A percentile compares a stretch with the other conserved stretches of the same genome.
Evolutionary conservation across 2,797 vertebrate species (phyloP).

Genomic region (Malacoctenus gilli): DNA sequence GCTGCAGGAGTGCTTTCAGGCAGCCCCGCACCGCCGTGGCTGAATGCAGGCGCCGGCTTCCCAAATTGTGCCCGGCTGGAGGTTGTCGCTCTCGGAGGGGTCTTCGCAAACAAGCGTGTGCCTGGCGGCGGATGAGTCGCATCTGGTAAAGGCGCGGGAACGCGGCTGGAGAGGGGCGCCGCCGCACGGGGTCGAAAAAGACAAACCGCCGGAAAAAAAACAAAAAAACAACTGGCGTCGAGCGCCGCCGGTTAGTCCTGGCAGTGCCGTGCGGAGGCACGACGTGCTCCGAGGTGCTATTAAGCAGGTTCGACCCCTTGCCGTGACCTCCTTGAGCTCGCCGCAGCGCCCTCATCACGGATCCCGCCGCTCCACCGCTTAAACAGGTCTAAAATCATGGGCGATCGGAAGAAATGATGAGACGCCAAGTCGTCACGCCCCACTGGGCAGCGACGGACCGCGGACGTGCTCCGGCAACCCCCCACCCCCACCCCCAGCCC

Average conservation of each 20-base stretch:
- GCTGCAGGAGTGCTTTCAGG: conserved; percentile 19
- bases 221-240: too few species aligned
- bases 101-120: conserved; percentile 17
- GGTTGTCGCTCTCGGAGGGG: conserved; percentile 10
- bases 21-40: conserved; percentile 2
- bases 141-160: conserved; percentile 14
- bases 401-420: conserved; percentile 30
- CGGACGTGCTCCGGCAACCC: conserved; percentile 5
- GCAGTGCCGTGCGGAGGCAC: too few species aligned
- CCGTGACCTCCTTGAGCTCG: conserved; percentile 13
- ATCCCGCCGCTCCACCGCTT: conserved; percentile 21
- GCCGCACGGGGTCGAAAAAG: background rate
- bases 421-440: conserved; percentile 23
- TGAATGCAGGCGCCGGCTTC: conserved; percentile 9
- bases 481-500: background rate
- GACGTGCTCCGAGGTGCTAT: too few species aligned
- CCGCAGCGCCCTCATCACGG: conserved; percentile 13
- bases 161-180: background rate
- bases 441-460: conserved; percentile 24
- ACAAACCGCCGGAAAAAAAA: too few species aligned
- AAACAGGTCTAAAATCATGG: conserved; percentile 42
- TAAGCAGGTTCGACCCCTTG: conserved; percentile 18
- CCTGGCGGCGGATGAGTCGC: conserved; percentile 3
- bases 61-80: conserved; percentile 7
- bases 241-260: too few species aligned